Evolutionary conservation across 2,888 invertebrate species (phyloP), one percentile per base, ranked within the genome.

Genomic region (Embidobia sp.): DNA sequence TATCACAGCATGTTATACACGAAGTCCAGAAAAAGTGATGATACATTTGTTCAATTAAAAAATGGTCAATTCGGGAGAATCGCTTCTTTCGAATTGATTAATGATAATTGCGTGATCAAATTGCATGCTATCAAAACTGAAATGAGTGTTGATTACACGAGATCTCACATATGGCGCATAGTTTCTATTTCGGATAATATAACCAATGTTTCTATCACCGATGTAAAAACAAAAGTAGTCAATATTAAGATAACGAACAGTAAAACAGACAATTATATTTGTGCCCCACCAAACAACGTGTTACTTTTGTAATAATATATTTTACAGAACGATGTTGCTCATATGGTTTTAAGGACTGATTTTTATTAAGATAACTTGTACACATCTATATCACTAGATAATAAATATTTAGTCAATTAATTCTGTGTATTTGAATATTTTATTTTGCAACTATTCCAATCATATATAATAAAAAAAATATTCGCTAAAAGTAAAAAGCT

Each of bases 1-100:
- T 57, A 29, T 13, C 42, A 42, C 13, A 57, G 55, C 13, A 15
- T 37, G 10, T 15, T 53, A 10, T 53, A 53, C 10, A 22, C 11
- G 15, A 26, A 5, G 13, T 2, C 53, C 3, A 35, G 53, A 26
- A 53, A 11, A 15, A 53, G 37, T n/a, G 53, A 53, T 7, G 53
- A 53, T n/a, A 53, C 53, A 8, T 49, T 11, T 53, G 26, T 53
- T n/a, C 48, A 48, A 31, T 16, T 48, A 26, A 48, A 4, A 16
- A 48, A 29, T 29, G 48, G 16, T 48, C 2, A 15, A 48, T 26
- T 48, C 7, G 48, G 29, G 8, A 48, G 48, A 48, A 48, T 48
- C 8, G 29, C 16, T 26, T 48, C 29, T 48, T 48, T 48, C 29
- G 15, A 8, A 2, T 48, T 48, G 18, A n/a, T 15, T 5, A 29